Conservation (phyloP, 1,140 invertebrate genomes). For the Charaxes varanes region DNA sequence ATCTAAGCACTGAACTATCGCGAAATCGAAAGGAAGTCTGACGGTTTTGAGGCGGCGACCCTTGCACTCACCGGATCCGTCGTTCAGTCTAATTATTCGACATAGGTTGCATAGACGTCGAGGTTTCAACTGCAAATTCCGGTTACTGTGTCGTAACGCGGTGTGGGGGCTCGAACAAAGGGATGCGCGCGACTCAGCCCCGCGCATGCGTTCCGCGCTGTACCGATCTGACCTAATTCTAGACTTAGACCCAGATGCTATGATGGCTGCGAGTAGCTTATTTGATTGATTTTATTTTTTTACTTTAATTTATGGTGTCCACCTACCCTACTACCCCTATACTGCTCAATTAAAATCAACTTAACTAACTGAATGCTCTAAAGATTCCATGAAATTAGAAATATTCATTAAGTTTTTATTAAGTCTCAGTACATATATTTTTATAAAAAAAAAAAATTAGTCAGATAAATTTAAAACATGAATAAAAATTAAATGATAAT, state of each 20-base stretch:
- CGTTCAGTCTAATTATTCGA: constrained; percentile 17
- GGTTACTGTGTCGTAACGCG: constrained; percentile 22
- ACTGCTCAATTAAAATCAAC: too few species aligned
- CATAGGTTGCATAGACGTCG: constrained; percentile 19
- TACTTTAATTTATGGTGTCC: too few species aligned
- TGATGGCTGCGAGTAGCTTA: constrained; percentile 1
- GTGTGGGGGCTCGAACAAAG: constrained; percentile 16
- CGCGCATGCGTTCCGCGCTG: constrained; percentile 23
- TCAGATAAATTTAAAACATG: neutral
- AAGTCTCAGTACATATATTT: too few species aligned
- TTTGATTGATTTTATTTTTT: constrained; percentile 1
- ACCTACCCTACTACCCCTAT: too few species aligned
- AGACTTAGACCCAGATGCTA: constrained; percentile 18
- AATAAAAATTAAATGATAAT: neutral
- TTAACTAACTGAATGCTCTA: too few species aligned
- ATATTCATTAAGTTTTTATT: too few species aligned
- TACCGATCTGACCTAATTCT: constrained; percentile 44
- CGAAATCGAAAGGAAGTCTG: constrained; percentile 11
- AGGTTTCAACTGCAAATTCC: constrained; percentile 30
- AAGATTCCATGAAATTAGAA: too few species aligned
- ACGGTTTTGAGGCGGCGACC: constrained; percentile 13
- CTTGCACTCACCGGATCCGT: constrained; percentile 42
- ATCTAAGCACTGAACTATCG: constrained; percentile 52
- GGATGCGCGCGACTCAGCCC: constrained; percentile 27
- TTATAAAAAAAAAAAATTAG: neutral